phyloP scores from a whole-genome alignment of 2,888 invertebrate species.

The Unio pictorum region DNA sequence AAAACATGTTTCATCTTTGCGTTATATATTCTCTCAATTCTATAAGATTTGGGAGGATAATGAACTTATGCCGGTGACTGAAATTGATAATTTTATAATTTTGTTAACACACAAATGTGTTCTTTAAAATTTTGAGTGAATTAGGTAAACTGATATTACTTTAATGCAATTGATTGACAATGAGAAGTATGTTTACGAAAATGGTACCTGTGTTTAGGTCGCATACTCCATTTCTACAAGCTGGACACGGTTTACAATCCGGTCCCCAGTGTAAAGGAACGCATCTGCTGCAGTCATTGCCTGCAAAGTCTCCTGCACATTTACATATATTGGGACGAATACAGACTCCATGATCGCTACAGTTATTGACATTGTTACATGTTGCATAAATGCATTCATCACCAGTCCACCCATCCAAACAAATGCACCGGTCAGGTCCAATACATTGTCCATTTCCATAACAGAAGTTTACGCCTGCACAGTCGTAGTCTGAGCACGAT shows the following conservation, averaged over 20 bases:
- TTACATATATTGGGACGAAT: slow-evolving; percentile 19
- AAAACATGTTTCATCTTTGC: no score
- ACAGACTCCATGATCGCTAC: slow-evolving; percentile 19
- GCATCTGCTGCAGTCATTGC: slow-evolving; percentile 15
- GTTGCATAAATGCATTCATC: no score
- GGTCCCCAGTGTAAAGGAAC: slow-evolving; percentile 15
- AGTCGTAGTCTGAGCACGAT: no score
- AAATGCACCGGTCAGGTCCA: no score
- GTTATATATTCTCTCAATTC: no score
- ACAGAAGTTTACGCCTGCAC: no score
- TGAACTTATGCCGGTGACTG: no score
- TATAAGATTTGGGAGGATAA: no score
- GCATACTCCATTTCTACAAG: slow-evolving; percentile 32
- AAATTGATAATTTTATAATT: no score
- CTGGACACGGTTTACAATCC: slow-evolving; percentile 29
- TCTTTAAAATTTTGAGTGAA: not conserved
- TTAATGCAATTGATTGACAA: not conserved
- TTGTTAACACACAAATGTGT: not conserved
- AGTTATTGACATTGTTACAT: slow-evolving; percentile 3
- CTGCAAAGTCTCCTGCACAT: slow-evolving; percentile 7
- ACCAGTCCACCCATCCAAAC: no score
- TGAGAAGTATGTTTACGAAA: not conserved
- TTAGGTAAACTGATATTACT: no score
- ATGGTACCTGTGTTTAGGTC: slow-evolving; percentile 20
- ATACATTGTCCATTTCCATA: no score